Percentiles rank a stretch among this genome's conserved stretches.
Conservation (phyloP, 2,797 vertebrate genomes). For the Crotalus adamanteus region DNA sequence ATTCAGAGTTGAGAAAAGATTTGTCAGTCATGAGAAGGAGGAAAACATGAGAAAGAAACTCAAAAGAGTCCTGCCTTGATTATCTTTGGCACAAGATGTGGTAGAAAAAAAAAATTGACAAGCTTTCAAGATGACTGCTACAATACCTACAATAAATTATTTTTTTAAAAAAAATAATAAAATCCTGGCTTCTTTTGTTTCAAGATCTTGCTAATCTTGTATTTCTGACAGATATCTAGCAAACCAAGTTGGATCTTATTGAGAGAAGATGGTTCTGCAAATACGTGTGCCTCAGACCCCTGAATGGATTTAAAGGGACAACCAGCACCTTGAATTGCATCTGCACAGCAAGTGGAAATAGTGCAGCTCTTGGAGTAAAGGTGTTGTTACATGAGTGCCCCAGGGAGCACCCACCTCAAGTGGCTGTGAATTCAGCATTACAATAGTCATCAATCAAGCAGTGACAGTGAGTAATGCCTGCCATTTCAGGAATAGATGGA, state of each 20-base stretch:
- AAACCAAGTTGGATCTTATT: neutral
- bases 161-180: neutral
- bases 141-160: neutral
- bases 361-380: neutral
- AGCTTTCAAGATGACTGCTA: neutral
- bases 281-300: neutral
- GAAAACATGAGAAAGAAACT: neutral
- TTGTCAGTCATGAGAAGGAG: neutral
- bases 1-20: neutral
- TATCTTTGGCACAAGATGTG: neutral
- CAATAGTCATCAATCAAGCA: neutral
- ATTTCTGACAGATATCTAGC: neutral
- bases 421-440: neutral
- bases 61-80: neutral
- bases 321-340: neutral
- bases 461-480: neutral
- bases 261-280: neutral
- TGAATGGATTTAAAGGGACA: neutral
- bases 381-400: neutral
- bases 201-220: neutral
- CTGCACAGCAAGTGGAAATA: neutral
- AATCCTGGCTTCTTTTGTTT: neutral
- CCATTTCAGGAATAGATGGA: neutral
- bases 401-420: neutral
- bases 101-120: neutral